These are phyloP conservation scores for Australoheros facetus DNA, from an alignment of 2,797 vertebrate genomes.

Conservation along the genomic window DNA sequence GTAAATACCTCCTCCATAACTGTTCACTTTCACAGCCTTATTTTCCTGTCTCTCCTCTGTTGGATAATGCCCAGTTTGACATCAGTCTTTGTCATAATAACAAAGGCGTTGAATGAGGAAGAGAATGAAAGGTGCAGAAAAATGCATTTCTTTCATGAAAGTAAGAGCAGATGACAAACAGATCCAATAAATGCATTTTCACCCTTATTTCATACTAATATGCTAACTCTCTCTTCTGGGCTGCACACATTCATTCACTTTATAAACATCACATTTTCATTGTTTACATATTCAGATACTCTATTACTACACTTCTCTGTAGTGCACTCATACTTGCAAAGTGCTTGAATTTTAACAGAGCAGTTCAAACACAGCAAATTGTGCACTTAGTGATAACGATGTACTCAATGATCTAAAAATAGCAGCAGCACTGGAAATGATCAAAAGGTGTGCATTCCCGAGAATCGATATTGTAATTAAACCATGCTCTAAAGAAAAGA, in stretches of 20 bases:
- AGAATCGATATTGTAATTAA: not conserved
- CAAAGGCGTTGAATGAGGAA: not conserved
- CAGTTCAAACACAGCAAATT: not conserved
- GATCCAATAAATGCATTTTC: not conserved
- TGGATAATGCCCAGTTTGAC: rapidly evolving
- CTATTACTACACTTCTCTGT: rapidly evolving
- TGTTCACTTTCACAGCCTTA: not conserved
- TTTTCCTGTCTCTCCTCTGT: not conserved
- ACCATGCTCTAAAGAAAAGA: no score
- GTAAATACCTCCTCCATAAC: not conserved
- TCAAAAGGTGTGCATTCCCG: not conserved
- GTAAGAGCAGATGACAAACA: not conserved
- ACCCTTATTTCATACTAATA: not conserved
- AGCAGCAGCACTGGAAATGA: not conserved
- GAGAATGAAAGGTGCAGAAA: not conserved
- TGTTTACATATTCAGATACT: not conserved
- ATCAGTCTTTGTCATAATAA: not conserved
- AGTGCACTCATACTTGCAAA: not conserved
- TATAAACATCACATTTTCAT: not conserved
- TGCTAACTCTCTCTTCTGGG: not conserved
- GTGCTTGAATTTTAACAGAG: not conserved
- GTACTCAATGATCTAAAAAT: not conserved
- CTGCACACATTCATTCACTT: not conserved
- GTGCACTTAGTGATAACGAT: not conserved
- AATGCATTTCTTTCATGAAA: not conserved